A percentile compares a stretch with the other conserved stretches of the same genome.
Conservation (phyloP, 2,113 vertebrate genomes). For the Tychaedon coryphoeus region DNA sequence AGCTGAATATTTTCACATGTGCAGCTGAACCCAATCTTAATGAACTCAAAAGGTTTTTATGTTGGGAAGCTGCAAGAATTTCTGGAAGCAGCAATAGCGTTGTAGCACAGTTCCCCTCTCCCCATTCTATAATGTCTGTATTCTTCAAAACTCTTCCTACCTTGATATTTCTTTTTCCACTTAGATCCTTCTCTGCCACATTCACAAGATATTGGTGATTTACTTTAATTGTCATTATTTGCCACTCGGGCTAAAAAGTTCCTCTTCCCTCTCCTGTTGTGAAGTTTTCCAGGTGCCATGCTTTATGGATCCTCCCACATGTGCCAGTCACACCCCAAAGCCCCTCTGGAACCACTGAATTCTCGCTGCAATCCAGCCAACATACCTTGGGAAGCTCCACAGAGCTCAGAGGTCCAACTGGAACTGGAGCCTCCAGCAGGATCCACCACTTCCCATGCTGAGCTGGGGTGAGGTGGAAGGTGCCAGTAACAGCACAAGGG, state of each 20-base stretch:
- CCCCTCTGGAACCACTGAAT: not conserved
- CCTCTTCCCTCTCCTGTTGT: not conserved
- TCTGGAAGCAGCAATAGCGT: rapidly evolving
- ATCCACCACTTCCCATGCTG: rapidly evolving
- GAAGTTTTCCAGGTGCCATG: rapidly evolving
- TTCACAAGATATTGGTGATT: not conserved
- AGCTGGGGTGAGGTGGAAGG: not conserved
- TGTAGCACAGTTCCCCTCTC: not conserved
- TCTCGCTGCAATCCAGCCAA: not conserved
- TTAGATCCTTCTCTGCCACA: not conserved
- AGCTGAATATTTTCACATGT: not conserved
- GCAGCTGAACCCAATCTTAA: not conserved
- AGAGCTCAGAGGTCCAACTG: not conserved
- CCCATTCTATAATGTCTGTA: rapidly evolving
- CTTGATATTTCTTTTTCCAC: not conserved
- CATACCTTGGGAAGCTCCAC: not conserved
- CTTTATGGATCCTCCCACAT: rapidly evolving
- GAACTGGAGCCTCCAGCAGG: not conserved
- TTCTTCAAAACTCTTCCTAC: not conserved
- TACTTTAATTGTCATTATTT: not conserved
- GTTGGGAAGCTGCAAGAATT: not conserved
- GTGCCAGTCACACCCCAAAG: not conserved
- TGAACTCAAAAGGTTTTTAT: not conserved
- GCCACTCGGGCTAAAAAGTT: rapidly evolving
- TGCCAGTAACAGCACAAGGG: not conserved